These are phyloP conservation scores for Heliangelus exortis DNA, from an alignment of 2,797 vertebrate genomes.

Conservation along the genomic window DNA sequence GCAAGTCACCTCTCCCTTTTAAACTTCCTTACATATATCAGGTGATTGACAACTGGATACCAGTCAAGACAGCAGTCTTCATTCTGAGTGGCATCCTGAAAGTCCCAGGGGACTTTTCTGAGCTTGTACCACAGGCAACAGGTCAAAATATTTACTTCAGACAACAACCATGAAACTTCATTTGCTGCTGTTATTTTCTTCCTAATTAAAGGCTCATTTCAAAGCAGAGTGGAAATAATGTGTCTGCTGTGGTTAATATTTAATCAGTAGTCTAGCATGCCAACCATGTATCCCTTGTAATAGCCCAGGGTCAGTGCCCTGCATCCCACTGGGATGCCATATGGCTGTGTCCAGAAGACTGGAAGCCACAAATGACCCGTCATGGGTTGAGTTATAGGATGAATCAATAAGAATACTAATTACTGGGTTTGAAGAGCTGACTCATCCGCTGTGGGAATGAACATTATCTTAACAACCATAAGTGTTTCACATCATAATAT, in stretches of 20 bases:
- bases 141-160: slow-evolving; percentile 70
- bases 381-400: slow-evolving; percentile 1
- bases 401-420: slow-evolving; percentile 55
- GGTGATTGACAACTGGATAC: background rate
- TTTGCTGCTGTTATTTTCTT: slow-evolving; percentile 55
- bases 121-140: slow-evolving; percentile 14
- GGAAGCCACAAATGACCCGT: slow-evolving; percentile 44
- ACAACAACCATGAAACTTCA: slow-evolving; percentile 57
- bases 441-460: slow-evolving; percentile 22
- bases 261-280: slow-evolving; percentile 40
- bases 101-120: slow-evolving; percentile 2
- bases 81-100: slow-evolving; percentile 16
- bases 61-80: background rate
- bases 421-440: slow-evolving; percentile 32
- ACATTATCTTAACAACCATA: slow-evolving; percentile 45
- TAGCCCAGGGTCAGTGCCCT: slow-evolving; percentile 15
- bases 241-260: slow-evolving; percentile 64
- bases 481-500: slow-evolving; percentile 1
- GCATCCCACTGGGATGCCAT: slow-evolving; percentile 29
- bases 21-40: background rate
- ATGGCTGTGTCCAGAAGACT: slow-evolving; percentile 36
- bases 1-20: background rate
- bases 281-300: slow-evolving; percentile 50
- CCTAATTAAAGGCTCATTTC: slow-evolving; percentile 67
- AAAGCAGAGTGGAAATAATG: slow-evolving; percentile 64